Percentiles rank a stretch among this genome's conserved stretches.
Evolutionary conservation across 2,888 invertebrate genomes (phyloP).

Genomic region (Dicycla oo): DNA sequence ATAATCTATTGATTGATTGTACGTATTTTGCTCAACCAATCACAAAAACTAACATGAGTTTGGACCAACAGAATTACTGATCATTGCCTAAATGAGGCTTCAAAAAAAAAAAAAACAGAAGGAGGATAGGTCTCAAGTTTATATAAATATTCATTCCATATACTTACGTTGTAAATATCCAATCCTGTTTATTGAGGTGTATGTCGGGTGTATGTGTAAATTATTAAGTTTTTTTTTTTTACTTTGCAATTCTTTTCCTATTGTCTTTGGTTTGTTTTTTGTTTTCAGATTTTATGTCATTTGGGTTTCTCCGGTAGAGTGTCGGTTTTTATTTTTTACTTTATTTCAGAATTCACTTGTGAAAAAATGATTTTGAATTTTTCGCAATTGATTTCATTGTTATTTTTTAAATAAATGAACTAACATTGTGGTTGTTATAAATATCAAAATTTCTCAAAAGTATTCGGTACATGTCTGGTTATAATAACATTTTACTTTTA

Average conservation of each 20-base stretch:
- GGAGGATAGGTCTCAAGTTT: background rate
- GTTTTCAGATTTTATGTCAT: constrained; percentile 84
- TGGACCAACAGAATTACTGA: background rate
- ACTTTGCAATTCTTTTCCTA: constrained; percentile 65
- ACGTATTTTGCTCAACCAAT: background rate
- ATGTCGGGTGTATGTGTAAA: constrained; percentile 51
- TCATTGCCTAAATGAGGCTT: background rate
- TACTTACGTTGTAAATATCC: constrained; percentile 55
- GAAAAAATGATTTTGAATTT: constrained; percentile 44
- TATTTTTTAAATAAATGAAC: constrained; percentile 67
- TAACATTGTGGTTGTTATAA: constrained; percentile 74
- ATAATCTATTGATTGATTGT: background rate
- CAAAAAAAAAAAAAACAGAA: background rate
- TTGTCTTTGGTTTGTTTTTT: constrained; percentile 74
- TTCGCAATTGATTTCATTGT: constrained; percentile 74
- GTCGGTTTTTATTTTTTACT: constrained; percentile 78
- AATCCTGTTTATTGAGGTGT: constrained; percentile 40
- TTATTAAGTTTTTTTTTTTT: constrained; percentile 39
- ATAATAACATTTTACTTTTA: constrained; percentile 41
- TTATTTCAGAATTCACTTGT: constrained; percentile 73
- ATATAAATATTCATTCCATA: background rate
- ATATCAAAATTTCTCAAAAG: constrained; percentile 53
- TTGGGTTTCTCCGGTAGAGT: constrained; percentile 88
- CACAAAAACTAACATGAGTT: background rate
- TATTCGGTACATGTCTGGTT: constrained; percentile 43